Percentiles rank a stretch among this genome's conserved stretches.
Conservation (phyloP, 2,888 invertebrate genomes). For the Orthosia gracilis region DNA sequence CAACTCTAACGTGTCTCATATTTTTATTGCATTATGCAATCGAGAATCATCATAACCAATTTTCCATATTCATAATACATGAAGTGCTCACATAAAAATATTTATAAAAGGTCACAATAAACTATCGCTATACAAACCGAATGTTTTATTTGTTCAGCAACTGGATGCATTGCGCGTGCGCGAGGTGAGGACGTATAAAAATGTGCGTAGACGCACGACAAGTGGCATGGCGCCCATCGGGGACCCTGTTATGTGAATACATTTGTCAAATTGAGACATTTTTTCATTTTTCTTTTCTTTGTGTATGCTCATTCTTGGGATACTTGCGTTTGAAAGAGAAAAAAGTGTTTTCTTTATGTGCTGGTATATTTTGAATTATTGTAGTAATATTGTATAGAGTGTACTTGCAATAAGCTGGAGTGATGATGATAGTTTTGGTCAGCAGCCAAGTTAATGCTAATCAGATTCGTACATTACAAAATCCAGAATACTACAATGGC, state of each 20-base stretch:
- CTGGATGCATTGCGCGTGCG: constrained; percentile 65
- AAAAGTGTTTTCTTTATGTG: constrained; percentile 36
- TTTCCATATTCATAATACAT: constrained; percentile 40
- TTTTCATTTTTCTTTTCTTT: constrained; percentile 57
- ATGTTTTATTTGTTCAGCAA: constrained; percentile 59
- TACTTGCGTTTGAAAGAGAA: constrained; percentile 33
- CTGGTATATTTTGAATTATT: constrained; percentile 29
- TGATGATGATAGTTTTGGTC: neutral
- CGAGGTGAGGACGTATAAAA: constrained; percentile 77
- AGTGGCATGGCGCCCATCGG: constrained; percentile 78
- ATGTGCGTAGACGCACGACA: constrained; percentile 77
- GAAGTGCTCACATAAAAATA: constrained; percentile 49
- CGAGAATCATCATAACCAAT: constrained; percentile 32
- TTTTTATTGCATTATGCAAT: constrained; percentile 37
- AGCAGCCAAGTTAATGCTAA: neutral
- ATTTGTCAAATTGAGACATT: constrained; percentile 79
- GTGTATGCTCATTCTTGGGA: constrained; percentile 43
- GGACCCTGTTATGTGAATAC: constrained; percentile 75
- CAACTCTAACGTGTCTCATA: constrained; percentile 4
- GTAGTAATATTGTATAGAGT: neutral
- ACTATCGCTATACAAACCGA: constrained; percentile 52
- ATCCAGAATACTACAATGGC: no score
- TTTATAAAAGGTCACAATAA: constrained; percentile 53
- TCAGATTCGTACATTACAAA: neutral
- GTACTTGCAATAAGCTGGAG: neutral